Percentiles rank a stretch among this genome's conserved stretches.
Conservation (phyloP, 2,113 vertebrate genomes). For the Oxyruncus cristatus region DNA sequence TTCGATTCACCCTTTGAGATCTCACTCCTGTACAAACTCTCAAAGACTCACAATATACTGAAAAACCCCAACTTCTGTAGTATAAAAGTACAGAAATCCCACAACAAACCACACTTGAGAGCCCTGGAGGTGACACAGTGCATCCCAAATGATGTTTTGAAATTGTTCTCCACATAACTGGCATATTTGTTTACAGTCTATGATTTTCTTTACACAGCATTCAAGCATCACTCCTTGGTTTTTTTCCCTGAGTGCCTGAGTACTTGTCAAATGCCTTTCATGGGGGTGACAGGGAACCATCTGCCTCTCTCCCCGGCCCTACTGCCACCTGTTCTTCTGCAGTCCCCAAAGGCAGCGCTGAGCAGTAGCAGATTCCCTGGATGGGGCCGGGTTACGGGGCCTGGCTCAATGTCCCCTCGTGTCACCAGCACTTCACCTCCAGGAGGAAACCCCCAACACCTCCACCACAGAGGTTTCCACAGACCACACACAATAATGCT, state of each 20-base stretch:
- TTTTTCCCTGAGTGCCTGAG: background rate
- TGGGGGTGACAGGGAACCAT: slow-evolving; percentile 29
- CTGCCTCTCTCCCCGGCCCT: slow-evolving; percentile 18
- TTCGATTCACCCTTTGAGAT: no score
- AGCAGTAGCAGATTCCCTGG: background rate
- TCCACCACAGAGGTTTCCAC: background rate
- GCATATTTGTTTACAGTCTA: slow-evolving; percentile 44
- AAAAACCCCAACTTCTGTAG: background rate
- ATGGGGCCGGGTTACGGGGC: background rate
- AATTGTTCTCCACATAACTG: background rate
- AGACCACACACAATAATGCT: background rate
- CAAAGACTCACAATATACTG: fast-evolving
- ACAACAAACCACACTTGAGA: background rate
- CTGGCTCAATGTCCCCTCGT: background rate
- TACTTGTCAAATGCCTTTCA: slow-evolving; percentile 16
- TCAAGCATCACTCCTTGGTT: background rate
- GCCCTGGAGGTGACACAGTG: background rate
- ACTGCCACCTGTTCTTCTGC: slow-evolving; percentile 36
- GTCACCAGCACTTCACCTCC: background rate
- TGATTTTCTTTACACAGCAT: background rate
- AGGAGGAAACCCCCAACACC: background rate
- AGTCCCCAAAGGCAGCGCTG: background rate
- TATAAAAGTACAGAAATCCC: background rate
- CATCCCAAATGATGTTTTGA: background rate
- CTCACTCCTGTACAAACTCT: background rate